phyloP scores from a whole-genome alignment of 2,888 invertebrate genomes.

The Mesodorylaimus sp. region DNA sequence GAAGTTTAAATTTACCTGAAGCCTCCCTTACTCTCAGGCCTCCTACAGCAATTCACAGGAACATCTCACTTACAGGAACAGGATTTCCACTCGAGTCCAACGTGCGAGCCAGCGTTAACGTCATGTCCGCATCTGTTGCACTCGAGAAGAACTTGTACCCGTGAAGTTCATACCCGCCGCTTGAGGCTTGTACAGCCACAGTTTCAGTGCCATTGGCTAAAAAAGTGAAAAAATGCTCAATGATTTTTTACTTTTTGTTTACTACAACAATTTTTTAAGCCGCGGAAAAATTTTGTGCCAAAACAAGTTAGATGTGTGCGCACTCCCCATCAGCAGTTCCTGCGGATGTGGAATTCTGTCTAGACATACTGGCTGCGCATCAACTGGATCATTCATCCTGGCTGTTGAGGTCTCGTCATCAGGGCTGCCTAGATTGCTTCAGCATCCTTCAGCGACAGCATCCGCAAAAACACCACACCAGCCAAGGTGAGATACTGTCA shows the following conservation, averaged over 20 bases:
- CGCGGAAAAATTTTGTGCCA: slow-evolving; percentile 6
- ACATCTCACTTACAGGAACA: slow-evolving; percentile 15
- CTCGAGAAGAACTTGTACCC: slow-evolving; percentile 45
- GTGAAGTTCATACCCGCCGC: slow-evolving; percentile 31
- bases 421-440: no score
- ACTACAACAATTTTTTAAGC: neutral
- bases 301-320: neutral
- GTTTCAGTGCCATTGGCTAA: slow-evolving; percentile 38
- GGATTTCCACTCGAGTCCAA: slow-evolving; percentile 30
- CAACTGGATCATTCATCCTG: no score
- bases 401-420: no score
- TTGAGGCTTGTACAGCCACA: slow-evolving; percentile 28
- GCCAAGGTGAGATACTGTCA: no score
- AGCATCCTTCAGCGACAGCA: no score
- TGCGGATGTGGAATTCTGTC: no score
- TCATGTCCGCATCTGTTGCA: slow-evolving; percentile 41
- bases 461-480: no score
- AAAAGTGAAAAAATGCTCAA: slow-evolving; percentile 1
- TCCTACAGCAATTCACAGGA: no score
- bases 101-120: slow-evolving; percentile 39
- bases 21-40: no score
- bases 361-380: no score
- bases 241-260: neutral
- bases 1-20: neutral
- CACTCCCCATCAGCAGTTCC: neutral